Evolutionary conservation across 2,797 vertebrate genomes (phyloP).

Genomic region (Muscicapa striata): DNA sequence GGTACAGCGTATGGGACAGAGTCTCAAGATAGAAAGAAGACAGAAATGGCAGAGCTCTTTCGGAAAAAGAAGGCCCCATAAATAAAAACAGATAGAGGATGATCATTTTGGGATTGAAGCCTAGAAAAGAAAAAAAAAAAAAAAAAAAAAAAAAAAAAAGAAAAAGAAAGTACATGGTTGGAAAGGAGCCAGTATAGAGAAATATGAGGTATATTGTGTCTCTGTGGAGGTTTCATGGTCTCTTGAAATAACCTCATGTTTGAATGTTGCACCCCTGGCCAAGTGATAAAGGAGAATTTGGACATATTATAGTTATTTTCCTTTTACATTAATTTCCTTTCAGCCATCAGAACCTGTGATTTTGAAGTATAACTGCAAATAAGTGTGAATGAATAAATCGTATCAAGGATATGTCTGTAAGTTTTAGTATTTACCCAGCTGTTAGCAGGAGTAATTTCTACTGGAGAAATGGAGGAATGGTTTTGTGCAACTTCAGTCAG

Average conservation of each 20-base stretch:
- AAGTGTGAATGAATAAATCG: not conserved
- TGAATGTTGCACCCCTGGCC: not conserved
- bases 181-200: not conserved
- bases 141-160: too few species aligned
- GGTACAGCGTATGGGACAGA: not conserved
- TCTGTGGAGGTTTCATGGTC: not conserved
- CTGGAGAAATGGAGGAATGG: not conserved
- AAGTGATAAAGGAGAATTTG: not conserved
- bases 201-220: not conserved
- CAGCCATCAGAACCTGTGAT: not conserved
- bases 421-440: not conserved
- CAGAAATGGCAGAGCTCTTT: not conserved
- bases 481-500: not conserved
- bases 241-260: fast-evolving
- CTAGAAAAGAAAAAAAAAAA: too few species aligned
- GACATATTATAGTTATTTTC: not conserved
- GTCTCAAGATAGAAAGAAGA: not conserved
- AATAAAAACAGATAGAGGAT: not conserved
- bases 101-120: not conserved
- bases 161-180: fast-evolving
- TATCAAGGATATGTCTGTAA: not conserved
- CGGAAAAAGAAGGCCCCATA: not conserved
- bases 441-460: not conserved
- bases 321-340: not conserved
- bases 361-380: not conserved